Conservation (phyloP, 2,797 vertebrate genomes). For the Nyctibius grandis region DNA sequence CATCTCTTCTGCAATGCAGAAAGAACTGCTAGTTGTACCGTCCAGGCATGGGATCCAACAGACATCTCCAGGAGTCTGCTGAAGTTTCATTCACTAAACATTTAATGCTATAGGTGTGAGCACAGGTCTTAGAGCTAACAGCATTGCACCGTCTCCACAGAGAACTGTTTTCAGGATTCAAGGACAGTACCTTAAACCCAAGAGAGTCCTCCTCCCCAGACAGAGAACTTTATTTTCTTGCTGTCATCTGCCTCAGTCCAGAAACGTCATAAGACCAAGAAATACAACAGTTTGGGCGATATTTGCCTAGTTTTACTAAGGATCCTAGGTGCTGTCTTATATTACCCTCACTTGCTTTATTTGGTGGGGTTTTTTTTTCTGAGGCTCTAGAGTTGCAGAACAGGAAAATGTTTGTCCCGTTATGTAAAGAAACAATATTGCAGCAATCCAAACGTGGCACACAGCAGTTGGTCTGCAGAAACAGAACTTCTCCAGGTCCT, state of each 20-base stretch:
- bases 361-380: neutral
- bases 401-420: neutral
- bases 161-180: neutral
- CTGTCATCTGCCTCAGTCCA: neutral
- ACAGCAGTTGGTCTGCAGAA: neutral
- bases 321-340: neutral
- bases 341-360: neutral
- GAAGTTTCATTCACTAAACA: neutral
- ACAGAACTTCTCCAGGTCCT: neutral
- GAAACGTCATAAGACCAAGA: neutral
- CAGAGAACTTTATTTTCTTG: neutral
- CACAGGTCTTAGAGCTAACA: neutral
- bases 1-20: rapidly evolving
- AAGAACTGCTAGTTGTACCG: neutral
- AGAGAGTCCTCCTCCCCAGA: neutral
- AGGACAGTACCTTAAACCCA: neutral
- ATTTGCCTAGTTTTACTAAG: neutral
- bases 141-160: neutral
- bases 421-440: neutral
- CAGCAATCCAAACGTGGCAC: neutral
- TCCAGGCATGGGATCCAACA: neutral
- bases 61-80: neutral
- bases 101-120: neutral
- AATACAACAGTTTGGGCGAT: neutral
- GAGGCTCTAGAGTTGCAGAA: neutral